Conservation (phyloP, 2,888 invertebrate genomes). For the Chouioia cunea region DNA sequence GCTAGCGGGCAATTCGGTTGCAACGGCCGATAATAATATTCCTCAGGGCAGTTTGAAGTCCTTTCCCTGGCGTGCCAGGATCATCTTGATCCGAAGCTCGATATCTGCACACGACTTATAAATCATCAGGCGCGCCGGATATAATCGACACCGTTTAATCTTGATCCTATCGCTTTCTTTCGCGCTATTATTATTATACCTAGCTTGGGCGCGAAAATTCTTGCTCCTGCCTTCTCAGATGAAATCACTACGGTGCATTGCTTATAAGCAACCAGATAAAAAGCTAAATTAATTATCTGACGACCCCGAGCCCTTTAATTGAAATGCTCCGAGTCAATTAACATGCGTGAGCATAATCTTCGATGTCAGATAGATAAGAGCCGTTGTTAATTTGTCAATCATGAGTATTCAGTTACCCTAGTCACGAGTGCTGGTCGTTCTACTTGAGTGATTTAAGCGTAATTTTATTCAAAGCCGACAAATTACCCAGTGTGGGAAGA, state of each 20-base stretch:
- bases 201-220: conserved; percentile 26
- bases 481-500: conserved; percentile 21
- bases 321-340: conserved; percentile 35
- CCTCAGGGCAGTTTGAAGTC: conserved; percentile 41
- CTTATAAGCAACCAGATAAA: conserved; percentile 25
- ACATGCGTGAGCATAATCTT: conserved; percentile 21
- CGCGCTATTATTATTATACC: conserved; percentile 41
- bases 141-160: conserved; percentile 64
- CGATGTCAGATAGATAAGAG: conserved; percentile 25
- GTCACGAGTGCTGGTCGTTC: conserved; percentile 10
- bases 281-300: conserved; percentile 37
- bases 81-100: neutral
- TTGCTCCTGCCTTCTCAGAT: conserved; percentile 28
- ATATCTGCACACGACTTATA: conserved; percentile 48
- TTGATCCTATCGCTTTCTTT: conserved; percentile 53
- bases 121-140: conserved; percentile 54
- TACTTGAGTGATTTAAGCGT: conserved; percentile 28
- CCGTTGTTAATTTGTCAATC: conserved; percentile 43
- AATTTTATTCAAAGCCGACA: conserved; percentile 41
- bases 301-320: conserved; percentile 39
- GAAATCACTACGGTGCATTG: conserved; percentile 28
- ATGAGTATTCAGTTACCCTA: conserved; percentile 16
- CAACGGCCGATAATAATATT: conserved; percentile 52
- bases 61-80: conserved; percentile 22
- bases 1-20: conserved; percentile 55